Base-by-base conservation (phyloP, 2,113 vertebrate species). In the Morone chrysops region DNA sequence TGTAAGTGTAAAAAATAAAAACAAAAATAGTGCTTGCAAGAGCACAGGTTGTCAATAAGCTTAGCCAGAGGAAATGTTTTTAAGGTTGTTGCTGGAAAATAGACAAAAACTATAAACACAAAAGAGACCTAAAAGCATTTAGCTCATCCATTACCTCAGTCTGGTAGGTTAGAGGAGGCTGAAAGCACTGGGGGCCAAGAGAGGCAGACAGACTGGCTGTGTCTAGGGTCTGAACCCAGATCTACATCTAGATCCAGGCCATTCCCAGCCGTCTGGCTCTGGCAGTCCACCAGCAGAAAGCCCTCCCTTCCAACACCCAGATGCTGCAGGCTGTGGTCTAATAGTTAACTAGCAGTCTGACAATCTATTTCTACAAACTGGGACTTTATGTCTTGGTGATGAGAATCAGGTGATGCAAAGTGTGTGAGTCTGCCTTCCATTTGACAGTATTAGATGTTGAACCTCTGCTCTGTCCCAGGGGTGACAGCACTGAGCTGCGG, bases 211-310 rank as follows among this genome's bases (percentile, higher is more conserved):
- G 66, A n/a, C 78, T 73, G 80, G 36, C 66, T 79, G 75, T 22
- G 70, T 85, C 81, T 81, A n/a, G 84, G 76, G 77, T 80, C 89
- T 87, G 82, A 85, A 87, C 79, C 71, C 76, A 78, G 84, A 89
- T 90, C 65, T 77, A 75, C 86, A 88, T 87, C 82, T 56, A 84
- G 62, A 85, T 86, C 47, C 77, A 81, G 85, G 78, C 70, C 78
- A 73, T 75, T 83, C 57, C 63, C 70, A 36, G 45, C 61, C 0
- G 17, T 43, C 82, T 88, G 66, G 8, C 4, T 57, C 78, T 60
- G 86, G 70, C 86, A 31, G 53, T 59, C 59, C 61, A 72, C 59
- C 85, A 71, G 56, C 48, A 45, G 48, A 79, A 38, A 81, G 13
- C 22, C 66, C 57, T 62, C 48, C 16, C 48, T 65, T 60, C 62